Evolutionary conservation across 2,113 vertebrate genomes (phyloP).

Genomic region (Actenoides lindsayi): DNA sequence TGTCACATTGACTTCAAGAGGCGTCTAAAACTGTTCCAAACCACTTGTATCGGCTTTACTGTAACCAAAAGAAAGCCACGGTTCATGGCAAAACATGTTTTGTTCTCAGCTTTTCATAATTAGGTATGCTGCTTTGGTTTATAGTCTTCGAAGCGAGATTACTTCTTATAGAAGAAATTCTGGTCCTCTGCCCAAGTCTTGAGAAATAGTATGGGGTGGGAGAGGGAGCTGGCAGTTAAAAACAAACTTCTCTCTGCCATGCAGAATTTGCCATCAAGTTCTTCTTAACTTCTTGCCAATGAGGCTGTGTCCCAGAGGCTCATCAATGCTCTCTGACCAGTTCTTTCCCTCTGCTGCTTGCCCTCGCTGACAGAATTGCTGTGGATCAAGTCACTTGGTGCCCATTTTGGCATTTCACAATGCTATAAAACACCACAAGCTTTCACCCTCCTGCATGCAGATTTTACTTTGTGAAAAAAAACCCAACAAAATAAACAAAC

Average conservation of each 20-base stretch:
- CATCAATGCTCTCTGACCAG: neutral
- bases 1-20: conserved; percentile 1
- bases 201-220: neutral
- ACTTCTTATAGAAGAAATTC: conserved; percentile 8
- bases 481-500: neutral
- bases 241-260: neutral
- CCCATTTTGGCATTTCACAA: neutral
- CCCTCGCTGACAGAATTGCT: neutral
- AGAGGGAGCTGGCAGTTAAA: neutral
- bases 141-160: neutral
- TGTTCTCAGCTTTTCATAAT: neutral
- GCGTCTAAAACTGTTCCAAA: conserved; percentile 28
- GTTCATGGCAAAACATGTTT: conserved; percentile 41
- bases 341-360: neutral
- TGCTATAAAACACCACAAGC: neutral
- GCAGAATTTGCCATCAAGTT: neutral
- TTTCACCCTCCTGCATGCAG: neutral
- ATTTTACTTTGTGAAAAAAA: neutral
- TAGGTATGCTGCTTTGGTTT: neutral
- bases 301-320: neutral
- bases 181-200: conserved; percentile 7
- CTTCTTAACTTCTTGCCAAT: neutral
- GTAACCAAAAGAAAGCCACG: neutral
- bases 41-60: conserved; percentile 25
- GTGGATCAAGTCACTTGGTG: neutral